Conservation (phyloP, 2,888 invertebrate genomes). For the Synergus gifuensis region DNA sequence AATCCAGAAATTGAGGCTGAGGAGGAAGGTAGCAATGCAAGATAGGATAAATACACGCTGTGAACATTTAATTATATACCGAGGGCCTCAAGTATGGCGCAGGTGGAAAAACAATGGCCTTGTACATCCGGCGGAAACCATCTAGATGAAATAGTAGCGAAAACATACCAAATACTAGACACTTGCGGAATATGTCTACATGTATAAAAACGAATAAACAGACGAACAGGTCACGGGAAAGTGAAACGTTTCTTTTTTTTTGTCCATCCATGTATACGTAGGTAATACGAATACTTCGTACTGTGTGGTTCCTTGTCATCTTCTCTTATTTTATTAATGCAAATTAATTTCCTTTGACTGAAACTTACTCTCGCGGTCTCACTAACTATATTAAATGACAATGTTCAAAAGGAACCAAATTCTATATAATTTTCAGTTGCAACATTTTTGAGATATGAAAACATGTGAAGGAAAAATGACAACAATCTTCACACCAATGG, state of each 20-base stretch:
- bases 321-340: neutral
- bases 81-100: neutral
- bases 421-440: too few relatives aligned
- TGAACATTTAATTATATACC: slow-evolving; percentile 12
- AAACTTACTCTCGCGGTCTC: neutral
- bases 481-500: too few relatives aligned
- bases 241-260: slow-evolving; percentile 63
- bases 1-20: slow-evolving; percentile 1
- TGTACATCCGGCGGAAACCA: slow-evolving; percentile 73
- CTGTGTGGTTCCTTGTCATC: neutral
- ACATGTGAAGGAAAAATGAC: too few relatives aligned
- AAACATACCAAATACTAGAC: slow-evolving; percentile 54
- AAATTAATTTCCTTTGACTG: neutral
- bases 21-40: slow-evolving; percentile 1
- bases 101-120: slow-evolving; percentile 73
- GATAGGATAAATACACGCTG: slow-evolving; percentile 15
- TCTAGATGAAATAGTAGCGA: slow-evolving; percentile 54
- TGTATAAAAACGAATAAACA: slow-evolving; percentile 48
- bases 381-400: too few relatives aligned
- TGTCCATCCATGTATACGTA: slow-evolving; percentile 43
- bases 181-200: slow-evolving; percentile 58
- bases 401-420: too few relatives aligned
- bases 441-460: too few relatives aligned
- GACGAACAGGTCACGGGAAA: slow-evolving; percentile 65
- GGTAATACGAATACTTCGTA: slow-evolving; percentile 3